A percentile compares a stretch with the other conserved stretches of the same genome.
Evolutionary conservation across 2,888 invertebrate species (phyloP).

Genomic region (Graphium colonna): DNA sequence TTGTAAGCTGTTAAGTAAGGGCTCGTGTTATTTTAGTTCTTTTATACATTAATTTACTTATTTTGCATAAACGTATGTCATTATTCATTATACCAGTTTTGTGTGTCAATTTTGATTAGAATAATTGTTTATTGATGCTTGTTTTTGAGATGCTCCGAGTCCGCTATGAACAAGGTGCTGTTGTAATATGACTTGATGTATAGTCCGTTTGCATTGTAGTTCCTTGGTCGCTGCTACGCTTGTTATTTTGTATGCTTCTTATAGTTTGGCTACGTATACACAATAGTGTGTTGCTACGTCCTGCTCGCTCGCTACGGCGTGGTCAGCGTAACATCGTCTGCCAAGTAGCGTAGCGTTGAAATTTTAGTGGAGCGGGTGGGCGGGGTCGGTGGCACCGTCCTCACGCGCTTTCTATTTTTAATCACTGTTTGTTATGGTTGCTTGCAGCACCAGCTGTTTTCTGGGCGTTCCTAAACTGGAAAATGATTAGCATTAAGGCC

Average conservation of each 20-base stretch:
- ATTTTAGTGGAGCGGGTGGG: conserved; percentile 45
- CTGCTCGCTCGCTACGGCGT: background rate
- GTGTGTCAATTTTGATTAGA: too few relatives aligned
- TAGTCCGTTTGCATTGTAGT: background rate
- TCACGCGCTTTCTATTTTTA: conserved; percentile 49
- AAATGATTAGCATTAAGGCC: conserved; percentile 56
- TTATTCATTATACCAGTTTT: too few relatives aligned
- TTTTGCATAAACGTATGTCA: background rate
- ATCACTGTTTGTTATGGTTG: conserved; percentile 67
- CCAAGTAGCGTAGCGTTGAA: conserved; percentile 37
- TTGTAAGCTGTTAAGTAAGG: too few relatives aligned
- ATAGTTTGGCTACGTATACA: conserved; percentile 24
- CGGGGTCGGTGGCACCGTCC: conserved; percentile 41
- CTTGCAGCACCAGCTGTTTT: conserved; percentile 85
- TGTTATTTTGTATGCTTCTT: conserved; percentile 8
- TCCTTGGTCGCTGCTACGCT: background rate
- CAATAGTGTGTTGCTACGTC: conserved; percentile 16
- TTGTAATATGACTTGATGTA: too few relatives aligned
- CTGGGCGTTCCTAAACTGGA: conserved; percentile 81
- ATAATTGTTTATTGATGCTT: too few relatives aligned
- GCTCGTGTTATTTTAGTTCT: too few relatives aligned
- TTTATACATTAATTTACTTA: background rate
- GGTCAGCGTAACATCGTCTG: conserved; percentile 20
- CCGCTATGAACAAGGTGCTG: too few relatives aligned
- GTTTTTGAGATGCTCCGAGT: too few relatives aligned